Conservation (phyloP, 2,797 vertebrate species). For the Somateria mollissima region DNA sequence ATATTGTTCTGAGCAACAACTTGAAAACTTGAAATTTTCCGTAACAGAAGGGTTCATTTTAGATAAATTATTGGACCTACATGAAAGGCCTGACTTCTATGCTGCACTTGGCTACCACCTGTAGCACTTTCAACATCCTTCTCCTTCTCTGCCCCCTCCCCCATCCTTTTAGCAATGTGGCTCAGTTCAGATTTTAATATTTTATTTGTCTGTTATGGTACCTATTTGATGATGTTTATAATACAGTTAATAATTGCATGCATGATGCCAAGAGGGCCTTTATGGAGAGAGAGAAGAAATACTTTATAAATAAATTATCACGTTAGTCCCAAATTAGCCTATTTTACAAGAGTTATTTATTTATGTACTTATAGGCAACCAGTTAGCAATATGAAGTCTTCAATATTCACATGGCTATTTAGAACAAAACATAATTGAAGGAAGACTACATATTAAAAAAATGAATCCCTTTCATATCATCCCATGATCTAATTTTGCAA, state of each 20-base stretch:
- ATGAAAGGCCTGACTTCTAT: background rate
- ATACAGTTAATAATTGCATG: constrained; percentile 4
- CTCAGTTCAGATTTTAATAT: background rate
- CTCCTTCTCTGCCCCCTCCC: too few relatives aligned
- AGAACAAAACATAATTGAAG: constrained; percentile 17
- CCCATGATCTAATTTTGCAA: background rate
- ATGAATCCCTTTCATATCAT: background rate
- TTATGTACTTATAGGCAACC: background rate
- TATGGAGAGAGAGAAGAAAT: background rate
- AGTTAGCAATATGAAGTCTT: background rate
- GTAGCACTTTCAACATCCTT: background rate
- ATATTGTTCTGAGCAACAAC: background rate
- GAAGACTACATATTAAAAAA: background rate
- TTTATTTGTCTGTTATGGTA: background rate
- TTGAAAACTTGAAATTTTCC: background rate
- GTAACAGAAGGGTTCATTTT: background rate
- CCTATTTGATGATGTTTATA: constrained; percentile 1
- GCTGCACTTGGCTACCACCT: background rate
- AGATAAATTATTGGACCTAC: background rate
- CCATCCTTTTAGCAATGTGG: background rate
- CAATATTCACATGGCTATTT: background rate
- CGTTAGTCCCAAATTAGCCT: background rate
- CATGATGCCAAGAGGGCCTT: background rate
- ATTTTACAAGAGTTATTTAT: background rate
- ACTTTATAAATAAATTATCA: constrained; percentile 29